Base-by-base conservation (phyloP, 2,888 invertebrate genomes). In the Troides helena region DNA sequence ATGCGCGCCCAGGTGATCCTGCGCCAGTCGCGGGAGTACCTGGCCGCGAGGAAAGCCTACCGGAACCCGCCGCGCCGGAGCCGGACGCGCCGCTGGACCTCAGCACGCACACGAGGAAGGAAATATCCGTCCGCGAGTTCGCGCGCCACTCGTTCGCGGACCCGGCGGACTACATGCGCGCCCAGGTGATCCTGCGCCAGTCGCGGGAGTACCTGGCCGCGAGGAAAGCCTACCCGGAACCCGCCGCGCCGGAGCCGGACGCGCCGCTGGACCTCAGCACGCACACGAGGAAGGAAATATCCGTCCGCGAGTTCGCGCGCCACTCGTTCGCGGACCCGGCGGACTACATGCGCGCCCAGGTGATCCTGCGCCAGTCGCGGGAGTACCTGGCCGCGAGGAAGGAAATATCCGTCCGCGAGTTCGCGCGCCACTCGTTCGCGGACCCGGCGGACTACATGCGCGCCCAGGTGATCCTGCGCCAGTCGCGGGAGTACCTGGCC, bases 191-290 rank as follows among this genome's bases (percentile, higher is more conserved):
- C n/a, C n/a, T n/a, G n/a, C n/a, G n/a, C n/a, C n/a, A n/a, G n/a
- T n/a, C n/a, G n/a, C n/a, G n/a, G n/a, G n/a, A n/a, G n/a, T n/a
- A n/a, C n/a, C 84, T 92, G 80, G 93, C 93, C 67, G 93, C 93
- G 63, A 84, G 93, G 85, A 93, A 93, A 81, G 92, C 86, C 72
- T 93, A 93, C 82, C 93, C 93, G 70, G 87, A 89, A 75, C 79
- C 85, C 68, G 81, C 81, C 56, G 80, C 82, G 70, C 77, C 68
- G 67, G 81, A 94, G 70, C 94, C 95, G 75, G 95, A 96, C 76
- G 95, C 95, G 72, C 97, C 97, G 21, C 86, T 97, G 86, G 97
- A 98, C 93, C 92, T 97, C 84, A 96, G 96, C 77, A 95, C 96
- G 61, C 82, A 85, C 72, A 76, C 84, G 72, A 87, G 92, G 68